Percentiles rank a stretch among this genome's conserved stretches.
Evolutionary conservation across 2,888 invertebrate species (phyloP).

Genomic region (Serripes groenlandicus): DNA sequence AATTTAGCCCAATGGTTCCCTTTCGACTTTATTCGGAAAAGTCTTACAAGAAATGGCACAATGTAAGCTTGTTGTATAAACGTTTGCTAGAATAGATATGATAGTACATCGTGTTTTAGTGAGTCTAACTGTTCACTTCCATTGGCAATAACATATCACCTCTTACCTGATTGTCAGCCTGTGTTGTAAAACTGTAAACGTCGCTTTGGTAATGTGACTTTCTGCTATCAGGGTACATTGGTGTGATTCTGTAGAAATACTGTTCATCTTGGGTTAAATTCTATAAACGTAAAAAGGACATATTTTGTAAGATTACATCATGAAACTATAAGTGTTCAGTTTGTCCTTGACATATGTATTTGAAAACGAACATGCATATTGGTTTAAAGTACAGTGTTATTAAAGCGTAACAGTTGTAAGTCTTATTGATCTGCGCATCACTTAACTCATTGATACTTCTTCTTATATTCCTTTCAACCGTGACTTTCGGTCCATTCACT

Average conservation of each 20-base stretch:
- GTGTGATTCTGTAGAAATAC: slow-evolving; percentile 53
- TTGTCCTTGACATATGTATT: too few relatives aligned
- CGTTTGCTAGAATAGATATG: too few relatives aligned
- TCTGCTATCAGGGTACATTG: not conserved
- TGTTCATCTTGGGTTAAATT: slow-evolving; percentile 26
- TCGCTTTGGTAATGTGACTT: not conserved
- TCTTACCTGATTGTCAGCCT: slow-evolving; percentile 30
- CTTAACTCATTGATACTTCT: too few relatives aligned
- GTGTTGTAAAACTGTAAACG: slow-evolving; percentile 28
- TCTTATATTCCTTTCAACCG: too few relatives aligned
- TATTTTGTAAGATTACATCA: too few relatives aligned
- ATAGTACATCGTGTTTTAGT: not conserved
- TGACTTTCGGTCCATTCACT: too few relatives aligned
- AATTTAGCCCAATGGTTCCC: not conserved
- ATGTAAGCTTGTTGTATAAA: not conserved
- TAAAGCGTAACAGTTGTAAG: too few relatives aligned
- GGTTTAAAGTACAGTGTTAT: too few relatives aligned
- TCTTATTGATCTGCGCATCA: too few relatives aligned
- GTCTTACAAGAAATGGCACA: not conserved
- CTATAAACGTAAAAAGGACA: too few relatives aligned
- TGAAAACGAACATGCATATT: too few relatives aligned
- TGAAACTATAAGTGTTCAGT: too few relatives aligned
- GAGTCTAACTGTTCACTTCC: not conserved
- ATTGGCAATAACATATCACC: not conserved
- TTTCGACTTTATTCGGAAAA: not conserved